Conservation (phyloP, 37 sponge, comb jelly and placozoan species). For the Axinella damicornis region DNA sequence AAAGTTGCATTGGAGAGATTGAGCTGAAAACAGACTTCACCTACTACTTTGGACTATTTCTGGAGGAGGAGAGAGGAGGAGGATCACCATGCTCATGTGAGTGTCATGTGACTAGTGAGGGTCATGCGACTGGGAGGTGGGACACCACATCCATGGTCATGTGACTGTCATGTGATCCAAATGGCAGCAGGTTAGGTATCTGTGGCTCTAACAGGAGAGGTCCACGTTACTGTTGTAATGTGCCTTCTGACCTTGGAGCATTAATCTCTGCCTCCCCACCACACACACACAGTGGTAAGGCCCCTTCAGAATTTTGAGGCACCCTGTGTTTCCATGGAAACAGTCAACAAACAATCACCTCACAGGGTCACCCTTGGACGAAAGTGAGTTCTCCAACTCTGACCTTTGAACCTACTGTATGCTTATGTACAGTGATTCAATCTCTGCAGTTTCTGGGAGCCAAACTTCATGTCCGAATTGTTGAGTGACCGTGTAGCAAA, state of each 20-base stretch:
- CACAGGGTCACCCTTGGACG: conserved; percentile 39
- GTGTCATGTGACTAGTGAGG: not conserved
- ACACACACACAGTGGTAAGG: conserved; percentile 26
- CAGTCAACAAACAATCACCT: not conserved
- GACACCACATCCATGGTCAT: no score
- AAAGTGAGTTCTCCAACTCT: conserved; percentile 34
- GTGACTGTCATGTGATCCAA: no score
- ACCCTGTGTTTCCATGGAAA: conserved; percentile 43
- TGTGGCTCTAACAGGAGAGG: no score
- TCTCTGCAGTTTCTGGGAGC: conserved; percentile 54
- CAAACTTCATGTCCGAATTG: conserved; percentile 8
- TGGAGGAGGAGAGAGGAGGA: conserved; percentile 28
- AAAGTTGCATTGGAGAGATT: conserved; percentile 15
- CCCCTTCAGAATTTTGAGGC: conserved; percentile 42
- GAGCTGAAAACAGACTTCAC: conserved; percentile 18
- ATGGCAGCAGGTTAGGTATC: no score
- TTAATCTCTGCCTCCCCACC: not conserved
- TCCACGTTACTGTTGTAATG: not conserved
- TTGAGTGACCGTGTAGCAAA: conserved; percentile 24
- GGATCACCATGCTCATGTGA: conserved; percentile 38
- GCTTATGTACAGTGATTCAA: not conserved
- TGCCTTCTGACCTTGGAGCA: not conserved
- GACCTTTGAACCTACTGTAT: not conserved
- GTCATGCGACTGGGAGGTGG: not conserved
- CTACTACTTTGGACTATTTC: conserved; percentile 59